Evolutionary conservation across 2,888 invertebrate genomes (phyloP).

Genomic region (Watsonalla cultraria): DNA sequence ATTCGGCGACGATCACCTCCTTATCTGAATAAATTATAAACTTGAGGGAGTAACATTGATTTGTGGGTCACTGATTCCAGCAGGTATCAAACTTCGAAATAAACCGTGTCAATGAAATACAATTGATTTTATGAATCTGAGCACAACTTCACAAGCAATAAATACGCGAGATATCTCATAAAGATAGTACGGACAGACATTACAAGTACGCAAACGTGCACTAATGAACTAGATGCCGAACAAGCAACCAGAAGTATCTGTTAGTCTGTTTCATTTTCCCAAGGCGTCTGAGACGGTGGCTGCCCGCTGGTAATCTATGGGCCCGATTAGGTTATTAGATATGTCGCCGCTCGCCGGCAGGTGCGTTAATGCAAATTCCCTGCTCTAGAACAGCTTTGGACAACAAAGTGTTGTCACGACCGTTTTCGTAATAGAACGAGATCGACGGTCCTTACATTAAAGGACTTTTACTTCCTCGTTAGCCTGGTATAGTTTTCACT

Average conservation of each 20-base stretch:
- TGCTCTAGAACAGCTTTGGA: slow-evolving; percentile 7
- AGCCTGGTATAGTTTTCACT: slow-evolving; percentile 35
- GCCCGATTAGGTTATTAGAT: slow-evolving; percentile 49
- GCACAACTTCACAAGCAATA: not conserved
- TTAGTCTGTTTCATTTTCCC: slow-evolving; percentile 39
- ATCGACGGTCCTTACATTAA: slow-evolving; percentile 49
- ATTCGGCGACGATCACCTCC: slow-evolving; percentile 16
- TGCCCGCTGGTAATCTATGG: slow-evolving; percentile 33
- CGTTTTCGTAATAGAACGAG: slow-evolving; percentile 44
- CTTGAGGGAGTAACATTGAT: not conserved
- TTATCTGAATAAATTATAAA: not conserved
- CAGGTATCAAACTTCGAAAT: too few relatives aligned
- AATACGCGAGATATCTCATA: not conserved
- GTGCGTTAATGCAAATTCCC: slow-evolving; percentile 57
- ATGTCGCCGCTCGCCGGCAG: slow-evolving; percentile 35
- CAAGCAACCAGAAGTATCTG: slow-evolving; percentile 15
- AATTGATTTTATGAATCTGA: not conserved
- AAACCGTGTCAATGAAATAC: too few relatives aligned
- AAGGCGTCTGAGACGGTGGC: slow-evolving; percentile 32
- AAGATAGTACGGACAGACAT: not conserved
- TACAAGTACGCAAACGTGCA: not conserved
- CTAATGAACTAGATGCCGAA: not conserved
- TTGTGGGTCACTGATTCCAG: too few relatives aligned
- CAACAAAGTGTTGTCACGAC: slow-evolving; percentile 27
- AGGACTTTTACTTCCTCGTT: slow-evolving; percentile 63